Percentiles rank a stretch among this genome's conserved stretches.
Evolutionary conservation across 1,140 invertebrate genomes (phyloP).

Genomic region (Ganaspis sp.): DNA sequence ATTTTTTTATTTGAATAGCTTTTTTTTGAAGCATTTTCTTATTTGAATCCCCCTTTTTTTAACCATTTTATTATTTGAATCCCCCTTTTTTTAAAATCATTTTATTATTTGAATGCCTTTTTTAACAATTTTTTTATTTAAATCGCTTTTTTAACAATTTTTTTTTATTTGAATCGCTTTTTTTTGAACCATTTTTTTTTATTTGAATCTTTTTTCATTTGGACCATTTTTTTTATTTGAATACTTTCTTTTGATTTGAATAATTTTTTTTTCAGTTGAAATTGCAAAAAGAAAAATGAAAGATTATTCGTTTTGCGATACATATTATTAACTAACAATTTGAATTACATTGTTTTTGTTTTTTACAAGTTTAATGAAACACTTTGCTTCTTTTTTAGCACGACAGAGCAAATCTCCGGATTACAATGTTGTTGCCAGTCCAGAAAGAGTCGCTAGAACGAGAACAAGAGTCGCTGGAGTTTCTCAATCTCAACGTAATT

Average conservation of each 20-base stretch:
- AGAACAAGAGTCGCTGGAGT: slow-evolving; percentile 82
- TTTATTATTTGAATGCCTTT: background rate
- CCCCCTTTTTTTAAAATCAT: background rate
- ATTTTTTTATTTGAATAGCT: no score
- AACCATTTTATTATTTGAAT: background rate
- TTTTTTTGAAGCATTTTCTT: no score
- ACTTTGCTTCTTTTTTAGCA: slow-evolving; percentile 72
- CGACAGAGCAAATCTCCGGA: slow-evolving; percentile 79
- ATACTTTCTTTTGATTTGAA: no score
- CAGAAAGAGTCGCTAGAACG: slow-evolving; percentile 82
- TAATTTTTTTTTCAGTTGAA: no score
- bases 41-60: no score
- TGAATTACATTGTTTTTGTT: no score
- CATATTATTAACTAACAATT: no score
- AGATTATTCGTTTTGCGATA: no score
- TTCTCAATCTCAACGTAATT: slow-evolving; percentile 93
- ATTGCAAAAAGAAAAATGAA: no score
- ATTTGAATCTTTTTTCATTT: no score
- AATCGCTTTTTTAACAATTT: background rate
- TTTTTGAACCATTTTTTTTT: no score
- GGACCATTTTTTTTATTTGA: no score
- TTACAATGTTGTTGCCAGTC: slow-evolving; percentile 73
- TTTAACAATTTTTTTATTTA: slow-evolving; percentile 12
- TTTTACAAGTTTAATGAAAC: slow-evolving; percentile 10
- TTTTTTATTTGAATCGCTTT: background rate